A percentile compares a stretch with the other conserved stretches of the same genome.
Conservation (phyloP, 2,888 invertebrate genomes). For the Pachydiplax longipennis region DNA sequence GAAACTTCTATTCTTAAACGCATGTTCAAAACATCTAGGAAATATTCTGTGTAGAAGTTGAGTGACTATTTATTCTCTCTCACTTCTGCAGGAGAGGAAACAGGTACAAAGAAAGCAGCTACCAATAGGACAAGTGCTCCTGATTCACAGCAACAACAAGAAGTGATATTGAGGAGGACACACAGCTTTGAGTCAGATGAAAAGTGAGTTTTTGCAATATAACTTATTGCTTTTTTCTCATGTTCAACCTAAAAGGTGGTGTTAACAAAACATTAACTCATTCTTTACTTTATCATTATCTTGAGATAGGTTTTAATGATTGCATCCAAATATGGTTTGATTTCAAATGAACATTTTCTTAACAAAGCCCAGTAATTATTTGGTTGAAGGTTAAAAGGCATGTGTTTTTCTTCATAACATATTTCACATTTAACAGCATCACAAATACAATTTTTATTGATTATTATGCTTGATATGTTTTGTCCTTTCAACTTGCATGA, state of each 20-base stretch:
- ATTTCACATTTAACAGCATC: neutral
- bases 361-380: neutral
- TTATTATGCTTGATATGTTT: neutral
- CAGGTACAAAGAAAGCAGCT: slow-evolving; percentile 56
- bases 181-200: slow-evolving; percentile 89
- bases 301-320: no score
- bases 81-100: slow-evolving; percentile 6
- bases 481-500: neutral
- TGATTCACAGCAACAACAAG: slow-evolving; percentile 63
- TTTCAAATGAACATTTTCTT: neutral
- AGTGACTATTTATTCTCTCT: neutral
- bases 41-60: no score
- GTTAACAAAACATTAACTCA: no score
- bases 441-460: neutral
- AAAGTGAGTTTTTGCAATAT: slow-evolving; percentile 70
- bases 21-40: no score
- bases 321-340: no score
- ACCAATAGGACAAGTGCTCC: slow-evolving; percentile 57
- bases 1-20: no score
- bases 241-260: no score
- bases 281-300: no score
- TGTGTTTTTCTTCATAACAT: neutral
- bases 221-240: no score
- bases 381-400: neutral
- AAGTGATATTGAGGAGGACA: slow-evolving; percentile 79